A percentile compares a stretch with the other conserved stretches of the same genome.
phyloP scores from a whole-genome alignment of 2,113 vertebrate species.

The Calidris pugnax region DNA sequence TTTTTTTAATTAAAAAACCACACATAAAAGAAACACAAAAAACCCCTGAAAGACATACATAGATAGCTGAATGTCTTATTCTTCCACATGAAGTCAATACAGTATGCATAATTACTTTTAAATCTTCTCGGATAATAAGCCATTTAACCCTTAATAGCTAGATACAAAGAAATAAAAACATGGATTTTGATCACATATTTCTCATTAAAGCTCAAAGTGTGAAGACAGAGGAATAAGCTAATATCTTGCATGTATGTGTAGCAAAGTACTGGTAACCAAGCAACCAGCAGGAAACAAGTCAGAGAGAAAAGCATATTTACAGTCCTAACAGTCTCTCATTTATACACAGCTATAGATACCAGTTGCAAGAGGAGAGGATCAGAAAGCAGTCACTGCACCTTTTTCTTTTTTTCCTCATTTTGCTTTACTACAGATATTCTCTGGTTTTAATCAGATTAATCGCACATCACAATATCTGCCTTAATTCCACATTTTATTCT shows the following conservation, averaged over 20 bases:
- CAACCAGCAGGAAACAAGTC: constrained; percentile 63
- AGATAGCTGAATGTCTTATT: not conserved
- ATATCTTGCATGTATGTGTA: not conserved
- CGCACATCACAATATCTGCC: not conserved
- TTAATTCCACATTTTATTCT: not conserved
- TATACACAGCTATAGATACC: constrained; percentile 17
- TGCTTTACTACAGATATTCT: not conserved
- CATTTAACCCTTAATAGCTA: constrained; percentile 12
- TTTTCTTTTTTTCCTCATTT: not conserved
- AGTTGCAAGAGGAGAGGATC: not conserved
- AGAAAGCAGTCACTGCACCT: not conserved
- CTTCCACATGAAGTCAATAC: not conserved
- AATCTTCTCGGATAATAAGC: not conserved
- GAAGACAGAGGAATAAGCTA: constrained; percentile 39
- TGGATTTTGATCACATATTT: not conserved
- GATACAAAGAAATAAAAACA: constrained; percentile 1
- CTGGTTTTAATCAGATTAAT: not conserved
- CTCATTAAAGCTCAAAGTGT: constrained; percentile 23
- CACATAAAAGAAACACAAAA: not conserved
- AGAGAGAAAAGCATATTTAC: constrained; percentile 54
- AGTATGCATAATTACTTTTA: not conserved
- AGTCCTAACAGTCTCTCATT: constrained; percentile 20
- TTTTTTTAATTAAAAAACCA: not conserved
- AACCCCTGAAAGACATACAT: not conserved
- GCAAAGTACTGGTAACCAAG: constrained; percentile 64